Conservation (phyloP, 2,797 vertebrate genomes). For the Bovichtus diacanthus region DNA sequence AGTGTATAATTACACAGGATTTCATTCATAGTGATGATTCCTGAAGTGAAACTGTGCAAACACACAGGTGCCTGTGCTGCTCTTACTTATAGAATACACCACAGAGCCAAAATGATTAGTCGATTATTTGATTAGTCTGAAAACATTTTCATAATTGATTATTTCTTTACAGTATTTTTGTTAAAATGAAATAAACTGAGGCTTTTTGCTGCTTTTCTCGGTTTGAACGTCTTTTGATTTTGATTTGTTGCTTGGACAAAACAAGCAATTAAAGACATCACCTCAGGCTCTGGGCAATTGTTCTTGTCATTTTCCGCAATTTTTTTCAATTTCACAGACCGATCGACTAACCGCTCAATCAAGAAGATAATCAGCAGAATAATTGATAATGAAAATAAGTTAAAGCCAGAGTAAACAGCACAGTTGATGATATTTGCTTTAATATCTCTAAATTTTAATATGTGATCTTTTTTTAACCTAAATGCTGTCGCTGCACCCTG, state of each 20-base stretch:
- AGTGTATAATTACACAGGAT: conserved; percentile 23
- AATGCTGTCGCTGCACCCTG: not conserved
- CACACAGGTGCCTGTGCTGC: not conserved
- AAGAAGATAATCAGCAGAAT: not conserved
- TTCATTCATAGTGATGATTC: conserved; percentile 9
- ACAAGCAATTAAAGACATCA: not conserved
- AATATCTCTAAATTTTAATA: not conserved
- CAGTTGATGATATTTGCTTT: not conserved
- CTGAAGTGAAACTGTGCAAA: conserved; percentile 8
- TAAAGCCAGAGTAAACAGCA: not conserved
- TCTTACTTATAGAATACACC: not conserved
- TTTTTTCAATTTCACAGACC: not conserved
- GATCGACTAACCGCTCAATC: not conserved
- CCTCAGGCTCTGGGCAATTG: not conserved
- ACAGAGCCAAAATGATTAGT: not conserved
- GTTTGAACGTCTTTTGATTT: not conserved
- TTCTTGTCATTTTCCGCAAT: not conserved
- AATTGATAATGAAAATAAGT: not conserved
- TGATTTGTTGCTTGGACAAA: not conserved
- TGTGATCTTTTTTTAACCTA: not conserved
- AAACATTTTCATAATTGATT: not conserved
- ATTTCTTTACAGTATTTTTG: not conserved
- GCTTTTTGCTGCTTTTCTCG: not conserved
- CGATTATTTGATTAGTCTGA: not conserved
- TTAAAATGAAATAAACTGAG: not conserved